A percentile compares a stretch with the other conserved stretches of the same genome.
Conservation (phyloP, 2,113 vertebrate species). For the Rhinoderma darwinii region DNA sequence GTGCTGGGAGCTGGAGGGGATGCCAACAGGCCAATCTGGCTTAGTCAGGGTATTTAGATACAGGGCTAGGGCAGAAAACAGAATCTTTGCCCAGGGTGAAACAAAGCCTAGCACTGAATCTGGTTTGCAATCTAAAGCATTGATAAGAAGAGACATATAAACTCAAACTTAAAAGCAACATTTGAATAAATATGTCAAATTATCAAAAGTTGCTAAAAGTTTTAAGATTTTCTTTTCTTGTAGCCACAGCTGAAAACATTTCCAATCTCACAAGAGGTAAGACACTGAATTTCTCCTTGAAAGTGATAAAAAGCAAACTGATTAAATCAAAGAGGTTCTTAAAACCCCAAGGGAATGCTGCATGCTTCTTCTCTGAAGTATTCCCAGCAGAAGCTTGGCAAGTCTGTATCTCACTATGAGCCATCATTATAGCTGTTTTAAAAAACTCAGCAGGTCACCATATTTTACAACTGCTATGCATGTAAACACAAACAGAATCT, state of each 20-base stretch:
- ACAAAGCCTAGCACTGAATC: not conserved
- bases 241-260: slow-evolving; percentile 36
- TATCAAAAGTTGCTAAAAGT: slow-evolving; percentile 43
- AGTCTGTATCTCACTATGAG: slow-evolving; percentile 69
- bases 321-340: slow-evolving; percentile 74
- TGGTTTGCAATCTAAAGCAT: not conserved
- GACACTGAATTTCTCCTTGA: slow-evolving; percentile 69
- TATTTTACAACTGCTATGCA: slow-evolving; percentile 72
- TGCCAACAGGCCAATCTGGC: not conserved
- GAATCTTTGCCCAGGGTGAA: not conserved
- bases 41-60: not conserved
- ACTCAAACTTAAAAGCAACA: not conserved
- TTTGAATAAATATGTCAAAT: slow-evolving; percentile 26
- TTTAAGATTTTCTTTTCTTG: slow-evolving; percentile 22
- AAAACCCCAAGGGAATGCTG: slow-evolving; percentile 68
- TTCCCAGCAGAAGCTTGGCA: slow-evolving; percentile 70
- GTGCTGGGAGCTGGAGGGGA: no score
- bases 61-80: not conserved
- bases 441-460: slow-evolving; percentile 71
- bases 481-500: slow-evolving; percentile 71
- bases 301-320: slow-evolving; percentile 67
- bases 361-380: slow-evolving; percentile 71
- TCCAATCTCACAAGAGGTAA: slow-evolving; percentile 65
- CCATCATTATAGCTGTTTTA: slow-evolving; percentile 70
- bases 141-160: not conserved